Evolutionary conservation across 2,797 vertebrate genomes (phyloP), one percentile per base, ranked within the genome.

Genomic region (Helicolenus hilgendorfi): DNA sequence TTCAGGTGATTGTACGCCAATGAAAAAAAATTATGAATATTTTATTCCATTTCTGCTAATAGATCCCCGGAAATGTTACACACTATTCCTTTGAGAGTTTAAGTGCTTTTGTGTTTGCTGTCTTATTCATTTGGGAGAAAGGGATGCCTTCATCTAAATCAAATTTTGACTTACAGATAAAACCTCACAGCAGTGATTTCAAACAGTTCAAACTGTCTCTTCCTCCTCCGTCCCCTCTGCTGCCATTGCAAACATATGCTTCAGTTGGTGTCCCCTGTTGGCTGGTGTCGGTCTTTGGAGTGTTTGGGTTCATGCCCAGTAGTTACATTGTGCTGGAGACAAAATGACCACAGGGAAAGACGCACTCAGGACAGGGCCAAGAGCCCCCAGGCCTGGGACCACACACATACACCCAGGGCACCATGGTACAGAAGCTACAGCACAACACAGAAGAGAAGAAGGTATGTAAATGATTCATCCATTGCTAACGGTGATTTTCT

Each of bases 301-400:
- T 83, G 85, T 91, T 93, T 96, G 95, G 95, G 89, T 89, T 89
- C 45, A 53, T 96, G 94, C 95, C 95, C 94, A 84, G 90, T 77
- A 84, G 85, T 91, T 88, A 86, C 82, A 95, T 91, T 95, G 92
- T 96, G 84, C 86, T 75, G 80, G 55, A 86, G 89, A 95, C 91
- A 94, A 94, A 94, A 91, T 94, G 93, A 92, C 94, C 90, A 93
- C 86, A 89, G 93, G 92, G 85, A 90, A 88, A 92, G 82, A 92
- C 85, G 82, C 85, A 87, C 72, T 77, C 77, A 76, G 84, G 84
- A 88, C 80, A 70, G 80, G 75, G 91, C 95, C 94, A 93, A 92
- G 79, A 85, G 65, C 79, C 88, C 83, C 78, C 71, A 79, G 86
- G 87, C 87, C 60, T 53, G 24, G 75, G 88, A 93, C 90, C 93